Evolutionary conservation across 2,888 invertebrate genomes (phyloP), one percentile per base, ranked within the genome.

Genomic region (Thera obeliscata): DNA sequence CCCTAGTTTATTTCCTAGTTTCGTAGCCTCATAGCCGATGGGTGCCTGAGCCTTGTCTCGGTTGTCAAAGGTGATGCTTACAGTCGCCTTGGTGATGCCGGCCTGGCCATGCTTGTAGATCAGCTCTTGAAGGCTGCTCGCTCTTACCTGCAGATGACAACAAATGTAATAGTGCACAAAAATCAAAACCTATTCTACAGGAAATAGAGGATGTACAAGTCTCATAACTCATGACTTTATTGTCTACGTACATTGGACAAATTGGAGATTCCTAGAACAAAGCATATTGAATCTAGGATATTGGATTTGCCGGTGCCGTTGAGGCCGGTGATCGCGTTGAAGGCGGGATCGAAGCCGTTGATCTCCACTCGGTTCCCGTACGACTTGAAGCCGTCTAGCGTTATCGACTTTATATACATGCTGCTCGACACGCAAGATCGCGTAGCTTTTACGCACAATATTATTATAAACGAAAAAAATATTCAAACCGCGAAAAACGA

Each of bases 271-370:
- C 99, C 99, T 38, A 99, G 93, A 6, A 99, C 97, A 87, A 99
- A 99, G 87, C 99, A 99, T 87, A 99, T 99, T 0, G 98, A 96
- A 93, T 99, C 99, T 68, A 99, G 94, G 83, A 99, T 98, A 84
- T 99, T 99, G 0, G 99, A 99, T 91, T 99, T 99, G 48, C 99
- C 99, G 74, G 98, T 98, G 6, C 99, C 99, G 90, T 99, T 99
- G 57, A 99, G 92, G 0, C 99, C 99, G 11, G 99, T 99, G 64
- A 99, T 99, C 3, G 99, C 99, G 82, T 99, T 99, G 86, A 99
- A 99, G 87, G 97, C 96, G 0, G 95, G 95, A 92, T 99, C 99
- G 85, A 99, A 99, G 2, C 97, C 98, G 73, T 95, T 96, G 61
- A 99, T 96, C 91, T 98, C 98, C 0, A 98, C 98, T 75, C 98